phyloP scores from a whole-genome alignment of 2,797 vertebrate species.

The Cossypha dichroa region DNA sequence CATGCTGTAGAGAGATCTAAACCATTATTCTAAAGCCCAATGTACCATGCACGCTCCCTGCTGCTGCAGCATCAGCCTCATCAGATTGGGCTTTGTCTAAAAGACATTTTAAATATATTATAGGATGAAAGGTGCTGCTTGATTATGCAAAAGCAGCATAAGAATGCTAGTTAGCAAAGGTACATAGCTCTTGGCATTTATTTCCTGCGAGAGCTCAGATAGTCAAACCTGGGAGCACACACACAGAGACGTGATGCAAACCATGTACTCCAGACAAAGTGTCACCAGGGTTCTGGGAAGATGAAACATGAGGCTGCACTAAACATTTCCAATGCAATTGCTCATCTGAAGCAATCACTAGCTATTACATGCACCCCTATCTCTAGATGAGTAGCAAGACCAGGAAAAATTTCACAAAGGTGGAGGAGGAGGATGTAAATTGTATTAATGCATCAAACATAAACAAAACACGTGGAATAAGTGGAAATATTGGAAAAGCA shows the following conservation, averaged over 20 bases:
- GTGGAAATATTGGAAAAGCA: not conserved
- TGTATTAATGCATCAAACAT: not conserved
- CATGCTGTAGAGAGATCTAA: conserved; percentile 65
- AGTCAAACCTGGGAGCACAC: conserved; percentile 10
- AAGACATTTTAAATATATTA: conserved; percentile 52
- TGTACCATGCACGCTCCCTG: conserved; percentile 64
- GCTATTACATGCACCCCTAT: not conserved
- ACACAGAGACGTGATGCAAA: not conserved
- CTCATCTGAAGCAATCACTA: conserved; percentile 5
- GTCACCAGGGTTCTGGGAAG: not conserved
- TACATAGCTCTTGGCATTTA: conserved; percentile 19
- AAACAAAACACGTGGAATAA: not conserved
- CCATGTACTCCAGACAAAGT: not conserved
- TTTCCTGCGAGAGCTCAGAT: conserved; percentile 20
- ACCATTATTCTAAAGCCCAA: conserved; percentile 69
- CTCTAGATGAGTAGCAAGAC: not conserved
- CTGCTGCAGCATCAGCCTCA: conserved; percentile 46
- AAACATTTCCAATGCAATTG: not conserved
- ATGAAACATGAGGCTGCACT: conserved; percentile 8
- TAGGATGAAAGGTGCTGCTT: conserved; percentile 36
- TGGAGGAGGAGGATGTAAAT: not conserved
- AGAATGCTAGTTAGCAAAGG: conserved; percentile 43
- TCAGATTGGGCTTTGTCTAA: conserved; percentile 61
- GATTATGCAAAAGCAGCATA: conserved; percentile 43
- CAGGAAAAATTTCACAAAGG: not conserved